phyloP scores from a whole-genome alignment of 2,797 vertebrate species.

The Nasua narica region DNA sequence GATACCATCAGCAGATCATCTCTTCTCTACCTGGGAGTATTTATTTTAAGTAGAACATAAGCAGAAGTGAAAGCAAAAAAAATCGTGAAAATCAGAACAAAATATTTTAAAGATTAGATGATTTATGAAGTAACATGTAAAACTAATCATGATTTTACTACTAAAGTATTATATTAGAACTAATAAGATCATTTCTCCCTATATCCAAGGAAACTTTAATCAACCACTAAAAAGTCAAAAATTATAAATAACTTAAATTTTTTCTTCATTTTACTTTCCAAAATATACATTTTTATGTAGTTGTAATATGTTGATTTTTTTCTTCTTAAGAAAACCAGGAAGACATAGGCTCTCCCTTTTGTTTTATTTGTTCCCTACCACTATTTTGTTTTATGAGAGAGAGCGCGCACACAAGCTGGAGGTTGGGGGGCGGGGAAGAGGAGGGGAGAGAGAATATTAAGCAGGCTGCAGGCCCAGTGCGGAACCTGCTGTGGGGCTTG shows the following conservation, averaged over 20 bases:
- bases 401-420: neutral
- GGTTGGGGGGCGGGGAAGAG: neutral
- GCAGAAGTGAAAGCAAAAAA: neutral
- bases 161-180: neutral
- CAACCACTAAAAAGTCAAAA: neutral
- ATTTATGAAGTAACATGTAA: neutral
- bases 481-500: neutral
- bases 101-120: neutral
- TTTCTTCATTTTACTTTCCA: neutral
- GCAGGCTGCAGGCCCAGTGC: neutral
- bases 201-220: neutral
- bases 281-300: neutral
- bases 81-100: neutral
- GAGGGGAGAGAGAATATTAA: neutral
- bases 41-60: slow-evolving; percentile 35
- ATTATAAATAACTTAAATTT: neutral
- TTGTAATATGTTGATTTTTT: neutral
- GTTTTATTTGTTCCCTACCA: neutral
- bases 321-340: neutral
- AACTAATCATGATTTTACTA: slow-evolving; percentile 16
- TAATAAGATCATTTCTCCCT: neutral
- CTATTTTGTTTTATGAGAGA: neutral
- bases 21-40: neutral
- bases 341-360: neutral
- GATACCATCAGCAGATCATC: neutral